These are phyloP conservation scores for Montipora foliosa DNA, from an alignment of 64 coral and sea anemone genomes.

Conservation along the genomic window DNA sequence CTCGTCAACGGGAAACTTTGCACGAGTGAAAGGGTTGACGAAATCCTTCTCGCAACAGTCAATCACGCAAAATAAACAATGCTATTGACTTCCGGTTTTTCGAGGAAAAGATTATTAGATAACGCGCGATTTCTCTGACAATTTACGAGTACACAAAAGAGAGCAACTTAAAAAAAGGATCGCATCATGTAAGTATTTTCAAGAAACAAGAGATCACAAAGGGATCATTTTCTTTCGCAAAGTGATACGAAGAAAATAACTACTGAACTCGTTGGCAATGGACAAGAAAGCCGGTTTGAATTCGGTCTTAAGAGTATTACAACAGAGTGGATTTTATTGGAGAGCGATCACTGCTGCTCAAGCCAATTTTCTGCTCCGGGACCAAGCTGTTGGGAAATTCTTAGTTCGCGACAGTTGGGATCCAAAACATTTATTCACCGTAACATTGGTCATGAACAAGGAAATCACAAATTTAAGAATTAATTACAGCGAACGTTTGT, in stretches of 20 bases:
- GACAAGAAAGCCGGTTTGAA: not conserved
- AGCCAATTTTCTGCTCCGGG: conserved; percentile 67
- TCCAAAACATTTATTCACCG: conserved; percentile 61
- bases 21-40: too few relatives aligned
- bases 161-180: too few relatives aligned
- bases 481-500: conserved; percentile 21
- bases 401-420: conserved; percentile 73
- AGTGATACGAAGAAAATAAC: not conserved
- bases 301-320: conserved; percentile 1
- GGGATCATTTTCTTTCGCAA: not conserved
- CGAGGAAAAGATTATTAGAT: too few relatives aligned
- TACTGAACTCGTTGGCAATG: not conserved
- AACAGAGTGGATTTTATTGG: conserved; percentile 78
- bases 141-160: too few relatives aligned
- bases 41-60: too few relatives aligned
- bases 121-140: too few relatives aligned
- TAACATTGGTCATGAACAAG: conserved; percentile 31
- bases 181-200: too few relatives aligned
- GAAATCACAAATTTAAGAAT: conserved; percentile 73
- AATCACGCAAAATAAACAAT: too few relatives aligned
- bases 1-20: too few relatives aligned
- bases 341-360: conserved; percentile 49
- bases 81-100: too few relatives aligned
- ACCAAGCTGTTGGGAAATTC: conserved; percentile 62
- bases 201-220: not conserved